These are phyloP conservation scores for Telmatherina bonti DNA, from an alignment of 2,797 vertebrate genomes.

Conservation along the genomic window DNA sequence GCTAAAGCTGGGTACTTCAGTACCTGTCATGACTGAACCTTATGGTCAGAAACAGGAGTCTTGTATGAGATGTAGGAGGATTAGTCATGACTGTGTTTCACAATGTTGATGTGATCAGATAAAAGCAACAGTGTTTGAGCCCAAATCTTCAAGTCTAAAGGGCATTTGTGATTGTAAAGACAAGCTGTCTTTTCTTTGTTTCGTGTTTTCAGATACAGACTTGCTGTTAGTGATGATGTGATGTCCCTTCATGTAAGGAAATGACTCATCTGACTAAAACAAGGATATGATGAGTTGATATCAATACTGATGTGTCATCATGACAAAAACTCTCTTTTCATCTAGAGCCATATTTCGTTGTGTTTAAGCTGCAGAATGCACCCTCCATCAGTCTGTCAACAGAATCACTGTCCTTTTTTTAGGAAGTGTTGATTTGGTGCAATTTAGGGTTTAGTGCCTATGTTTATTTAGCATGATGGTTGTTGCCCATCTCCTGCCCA, in stretches of 20 bases:
- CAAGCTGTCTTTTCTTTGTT: background rate
- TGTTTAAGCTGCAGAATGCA: conserved; percentile 29
- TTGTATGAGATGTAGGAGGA: conserved; percentile 46
- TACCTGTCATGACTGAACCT: conserved; percentile 72
- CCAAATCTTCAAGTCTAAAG: conserved; percentile 1
- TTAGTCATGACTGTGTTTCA: conserved; percentile 57
- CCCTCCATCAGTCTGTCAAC: conserved; percentile 12
- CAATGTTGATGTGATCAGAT: conserved; percentile 37
- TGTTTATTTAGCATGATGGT: conserved; percentile 48
- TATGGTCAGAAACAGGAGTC: conserved; percentile 59
- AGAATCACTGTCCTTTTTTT: conserved; percentile 14
- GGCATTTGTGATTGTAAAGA: background rate
- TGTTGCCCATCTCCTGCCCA: conserved; percentile 35
- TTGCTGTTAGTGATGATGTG: conserved; percentile 3
- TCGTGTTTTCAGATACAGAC: conserved; percentile 12
- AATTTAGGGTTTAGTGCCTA: conserved; percentile 39
- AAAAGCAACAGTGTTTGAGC: conserved; percentile 7
- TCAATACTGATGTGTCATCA: conserved; percentile 18
- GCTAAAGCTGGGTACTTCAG: conserved; percentile 56
- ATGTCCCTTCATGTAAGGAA: background rate
- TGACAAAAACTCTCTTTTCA: conserved; percentile 2
- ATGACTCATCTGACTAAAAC: conserved; percentile 29
- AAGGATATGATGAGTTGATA: conserved; percentile 9
- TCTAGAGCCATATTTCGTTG: conserved; percentile 14
- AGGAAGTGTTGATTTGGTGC: conserved; percentile 39